Evolutionary conservation across 2,113 vertebrate species (phyloP), one percentile per base, ranked within the genome.

Genomic region (Myxocyprinus asiaticus): DNA sequence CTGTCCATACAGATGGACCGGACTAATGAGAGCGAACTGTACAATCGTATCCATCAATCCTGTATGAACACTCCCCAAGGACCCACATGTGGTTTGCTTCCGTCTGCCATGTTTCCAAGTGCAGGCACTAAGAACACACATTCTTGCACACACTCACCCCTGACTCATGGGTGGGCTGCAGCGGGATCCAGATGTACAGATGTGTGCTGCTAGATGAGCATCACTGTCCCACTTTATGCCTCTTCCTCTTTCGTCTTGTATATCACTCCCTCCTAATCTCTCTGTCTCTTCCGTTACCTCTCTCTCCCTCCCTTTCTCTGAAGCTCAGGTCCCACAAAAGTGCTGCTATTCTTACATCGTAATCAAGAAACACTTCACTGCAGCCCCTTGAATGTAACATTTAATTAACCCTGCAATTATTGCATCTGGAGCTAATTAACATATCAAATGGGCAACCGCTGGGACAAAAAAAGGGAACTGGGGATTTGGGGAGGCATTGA

Each of bases 401-500:
- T 84, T 84, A 82, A 85, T 85, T 87, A 87, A 85, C 84, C 83
- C 83, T 51, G 69, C 81, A 84, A 82, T 84, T 83, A 76, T 77
- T 71, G 84, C 86, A 85, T 83, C 82, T 87, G 84, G 84, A 85
- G 14, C 74, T 70, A 50, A 85, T 87, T 85, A 87, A 81, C 82
- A 85, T 83, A 84, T 82, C 63, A 83, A 84, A 85, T 73, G 74
- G 59, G 67, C 11, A 71, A 3, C 77, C 66, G 44, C n/a, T 63
- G 77, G 82, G 80, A 69, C 61, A 70, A 12, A 65, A 75, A 66
- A 51, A 72, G 73, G 67, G 48, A 81, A 63, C 9, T 62, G 50
- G 55, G 55, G 42, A 61, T 84, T 58, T 70, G 17, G 68, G 53
- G 62, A 67, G 63, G 75, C 11, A 43, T 67, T 69, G 65, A 86